A percentile compares a stretch with the other conserved stretches of the same genome.
Evolutionary conservation across 2,113 vertebrate species (phyloP).

Genomic region (Tetraodon nigroviridis): DNA sequence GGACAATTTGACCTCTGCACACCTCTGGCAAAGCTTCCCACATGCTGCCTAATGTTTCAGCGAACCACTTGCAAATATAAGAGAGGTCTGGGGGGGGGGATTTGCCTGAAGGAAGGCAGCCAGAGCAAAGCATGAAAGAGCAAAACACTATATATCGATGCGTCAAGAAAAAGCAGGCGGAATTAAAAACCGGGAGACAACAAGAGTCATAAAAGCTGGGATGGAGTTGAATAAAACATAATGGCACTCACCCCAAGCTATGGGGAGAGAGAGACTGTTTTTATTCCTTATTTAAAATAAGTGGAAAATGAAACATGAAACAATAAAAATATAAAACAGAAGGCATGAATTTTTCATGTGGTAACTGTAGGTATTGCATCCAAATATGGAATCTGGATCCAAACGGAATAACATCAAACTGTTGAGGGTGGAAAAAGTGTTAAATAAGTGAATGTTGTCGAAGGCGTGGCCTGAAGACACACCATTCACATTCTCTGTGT

Average conservation of each 20-base stretch:
- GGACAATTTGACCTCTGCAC: conserved; percentile 36
- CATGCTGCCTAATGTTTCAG: conserved; percentile 45
- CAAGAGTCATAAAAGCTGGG: conserved; percentile 8
- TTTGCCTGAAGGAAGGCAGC: conserved; percentile 39
- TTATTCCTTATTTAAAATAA: not conserved
- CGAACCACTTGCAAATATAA: conserved; percentile 33
- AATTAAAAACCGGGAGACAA: conserved; percentile 10
- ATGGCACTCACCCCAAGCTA: not conserved
- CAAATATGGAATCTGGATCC: too few relatives aligned
- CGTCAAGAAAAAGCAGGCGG: conserved; percentile 25
- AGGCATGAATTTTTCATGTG: not conserved
- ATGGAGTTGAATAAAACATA: conserved; percentile 1
- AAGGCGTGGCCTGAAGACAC: too few relatives aligned
- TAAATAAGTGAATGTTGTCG: too few relatives aligned
- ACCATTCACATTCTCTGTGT: too few relatives aligned
- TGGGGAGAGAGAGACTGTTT: not conserved
- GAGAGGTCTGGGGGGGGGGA: not conserved
- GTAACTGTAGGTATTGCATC: not conserved
- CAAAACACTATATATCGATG: conserved; percentile 4
- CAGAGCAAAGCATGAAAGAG: conserved; percentile 28
- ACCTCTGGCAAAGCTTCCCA: conserved; percentile 20
- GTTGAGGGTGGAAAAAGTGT: too few relatives aligned
- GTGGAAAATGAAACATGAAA: not conserved
- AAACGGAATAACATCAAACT: too few relatives aligned
- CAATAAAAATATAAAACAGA: not conserved